Evolutionary conservation across 2,888 invertebrate species (phyloP).

Genomic region (Carterocephalus palaemon): DNA sequence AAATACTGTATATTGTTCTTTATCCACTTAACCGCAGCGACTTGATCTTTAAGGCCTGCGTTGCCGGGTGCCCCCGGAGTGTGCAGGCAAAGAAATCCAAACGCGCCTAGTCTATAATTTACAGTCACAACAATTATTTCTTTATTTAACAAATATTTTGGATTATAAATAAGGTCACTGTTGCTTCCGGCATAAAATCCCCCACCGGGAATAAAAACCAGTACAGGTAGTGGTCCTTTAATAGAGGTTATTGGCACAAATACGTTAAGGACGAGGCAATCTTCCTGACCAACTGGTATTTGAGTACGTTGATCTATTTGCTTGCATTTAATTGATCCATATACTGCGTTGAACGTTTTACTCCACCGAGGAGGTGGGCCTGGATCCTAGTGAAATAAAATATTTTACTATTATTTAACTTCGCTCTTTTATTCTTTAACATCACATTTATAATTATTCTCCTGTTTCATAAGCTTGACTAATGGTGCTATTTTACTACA

Average conservation of each 20-base stretch:
- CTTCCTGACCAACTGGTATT: slow-evolving; percentile 38
- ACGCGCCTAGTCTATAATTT: slow-evolving; percentile 48
- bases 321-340: slow-evolving; percentile 33
- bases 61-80: slow-evolving; percentile 47
- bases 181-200: slow-evolving; percentile 43
- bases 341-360: slow-evolving; percentile 35
- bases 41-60: slow-evolving; percentile 49
- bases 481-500: too few relatives aligned
- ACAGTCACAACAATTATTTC: slow-evolving; percentile 46
- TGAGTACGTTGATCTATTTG: slow-evolving; percentile 31
- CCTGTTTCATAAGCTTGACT: too few relatives aligned
- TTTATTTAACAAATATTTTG: slow-evolving; percentile 43
- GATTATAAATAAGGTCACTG: slow-evolving; percentile 39
- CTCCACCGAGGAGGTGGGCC: slow-evolving; percentile 38
- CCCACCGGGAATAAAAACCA: slow-evolving; percentile 50
- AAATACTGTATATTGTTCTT: slow-evolving; percentile 46
- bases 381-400: slow-evolving; percentile 32
- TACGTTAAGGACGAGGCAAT: slow-evolving; percentile 48
- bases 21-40: slow-evolving; percentile 51
- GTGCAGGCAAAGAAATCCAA: slow-evolving; percentile 50
- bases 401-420: slow-evolving; percentile 5
- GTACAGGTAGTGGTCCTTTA: slow-evolving; percentile 40
- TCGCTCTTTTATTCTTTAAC: too few relatives aligned
- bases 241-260: slow-evolving; percentile 50
- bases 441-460: too few relatives aligned